Evolutionary conservation across 2,797 vertebrate genomes (phyloP), one percentile per base, ranked within the genome.

Genomic region (Iguana delicatissima): DNA sequence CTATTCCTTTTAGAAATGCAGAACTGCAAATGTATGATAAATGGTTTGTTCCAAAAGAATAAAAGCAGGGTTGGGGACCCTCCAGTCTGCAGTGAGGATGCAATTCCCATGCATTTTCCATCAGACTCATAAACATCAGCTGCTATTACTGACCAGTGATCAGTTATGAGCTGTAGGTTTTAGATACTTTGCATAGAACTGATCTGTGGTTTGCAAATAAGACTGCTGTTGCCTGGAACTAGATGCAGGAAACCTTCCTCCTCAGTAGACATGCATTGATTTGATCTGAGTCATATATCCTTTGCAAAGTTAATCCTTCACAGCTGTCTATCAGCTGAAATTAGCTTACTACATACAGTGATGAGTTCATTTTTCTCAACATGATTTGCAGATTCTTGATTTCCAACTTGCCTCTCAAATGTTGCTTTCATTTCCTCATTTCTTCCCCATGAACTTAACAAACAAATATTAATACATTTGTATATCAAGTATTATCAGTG

Each of bases 391-490:
- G 24, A 64, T 26, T 20, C n/a, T 84, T 6, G 38, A 32, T 69
- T 16, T 67, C 35, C 59, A 84, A 42, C 59, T 83, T 67, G 42
- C 4, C 26, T 16, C 13, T 16, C 26, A 18, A 50, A 69, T 84
- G 67, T 50, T 50, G 38, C 16, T 84, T 20, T 24, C 24, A 64
- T 69, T 84, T 32, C 62, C 26, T 16, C 29, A 50, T 59, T 59
- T 81, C 55, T 32, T 80, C n/a, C 55, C 32, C 16, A 57, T 55
- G 32, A 26, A 50, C 42, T 84, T 42, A 84, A 46, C 42, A 64
- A 84, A 84, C 82, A 67, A 46, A 64, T 46, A 84, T 84, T 84
- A 84, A 50, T 69, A 69, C 26, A 69, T 46, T 67, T 32, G 32
- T 32, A 29, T 26, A 16, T 46, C 38, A 18, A 46, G 9, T 67